These are phyloP conservation scores for Dallia pectoralis DNA, from an alignment of 2,797 vertebrate species.

Conservation along the genomic window DNA sequence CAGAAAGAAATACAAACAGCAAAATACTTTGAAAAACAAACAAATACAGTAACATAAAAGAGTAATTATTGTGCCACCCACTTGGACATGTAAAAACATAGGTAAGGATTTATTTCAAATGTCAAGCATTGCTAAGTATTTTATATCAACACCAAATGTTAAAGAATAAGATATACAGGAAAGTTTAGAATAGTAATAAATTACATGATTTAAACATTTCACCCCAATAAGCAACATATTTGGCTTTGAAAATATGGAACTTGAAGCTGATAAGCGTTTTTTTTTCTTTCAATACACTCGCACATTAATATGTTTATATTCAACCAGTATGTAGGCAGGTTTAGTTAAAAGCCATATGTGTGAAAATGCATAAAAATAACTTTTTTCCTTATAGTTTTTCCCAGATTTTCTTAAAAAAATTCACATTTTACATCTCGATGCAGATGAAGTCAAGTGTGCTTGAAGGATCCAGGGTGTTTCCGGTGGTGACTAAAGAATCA, in stretches of 20 bases:
- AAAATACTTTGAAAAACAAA: constrained; percentile 68
- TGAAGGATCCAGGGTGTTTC: constrained; percentile 89
- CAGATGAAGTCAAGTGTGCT: constrained; percentile 98
- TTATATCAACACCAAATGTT: constrained; percentile 97
- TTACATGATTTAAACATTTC: constrained; percentile 87
- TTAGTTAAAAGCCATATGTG: constrained; percentile 98
- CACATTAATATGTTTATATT: constrained; percentile 79
- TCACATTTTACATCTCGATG: constrained; percentile 93
- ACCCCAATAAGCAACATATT: constrained; percentile 87
- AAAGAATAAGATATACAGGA: constrained; percentile 96
- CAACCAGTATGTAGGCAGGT: constrained; percentile 95
- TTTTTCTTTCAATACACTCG: constrained; percentile 73
- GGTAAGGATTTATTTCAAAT: constrained; percentile 89
- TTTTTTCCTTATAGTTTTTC: constrained; percentile 77
- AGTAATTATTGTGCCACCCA: constrained; percentile 56
- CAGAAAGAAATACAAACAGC: constrained; percentile 69
- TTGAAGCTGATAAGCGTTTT: constrained; percentile 77
- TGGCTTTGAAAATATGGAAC: constrained; percentile 94
- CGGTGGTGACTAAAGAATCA: constrained; percentile 86
- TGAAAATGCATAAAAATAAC: constrained; percentile 99
- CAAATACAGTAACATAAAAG: constrained; percentile 47
- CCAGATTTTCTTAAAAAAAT: constrained; percentile 73
- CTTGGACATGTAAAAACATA: constrained; percentile 84
- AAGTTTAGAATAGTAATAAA: constrained; percentile 94
- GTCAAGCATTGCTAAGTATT: constrained; percentile 92